Evolutionary conservation across 2,888 invertebrate genomes (phyloP).

Genomic region (Noctua janthe): DNA sequence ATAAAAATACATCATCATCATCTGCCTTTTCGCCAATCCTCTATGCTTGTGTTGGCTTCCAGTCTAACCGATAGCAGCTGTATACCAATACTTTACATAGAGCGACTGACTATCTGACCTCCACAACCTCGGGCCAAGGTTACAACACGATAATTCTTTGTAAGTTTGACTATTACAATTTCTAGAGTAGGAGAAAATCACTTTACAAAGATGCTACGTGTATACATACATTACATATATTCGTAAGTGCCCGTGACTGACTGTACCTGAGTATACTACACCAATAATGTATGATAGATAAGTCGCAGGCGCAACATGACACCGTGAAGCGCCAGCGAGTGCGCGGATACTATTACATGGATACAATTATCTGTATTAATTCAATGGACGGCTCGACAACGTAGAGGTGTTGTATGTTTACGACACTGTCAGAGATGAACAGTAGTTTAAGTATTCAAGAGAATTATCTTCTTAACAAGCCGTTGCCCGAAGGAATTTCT

Average conservation of each 20-base stretch:
- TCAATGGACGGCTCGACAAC: conserved; percentile 58
- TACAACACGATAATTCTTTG: background rate
- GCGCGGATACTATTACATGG: conserved; percentile 54
- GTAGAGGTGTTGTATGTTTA: conserved; percentile 51
- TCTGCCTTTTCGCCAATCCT: background rate
- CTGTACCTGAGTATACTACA: background rate
- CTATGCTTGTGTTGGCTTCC: background rate
- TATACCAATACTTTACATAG: background rate
- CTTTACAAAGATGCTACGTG: background rate
- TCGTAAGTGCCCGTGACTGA: background rate
- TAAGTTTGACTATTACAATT: background rate
- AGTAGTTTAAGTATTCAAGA: conserved; percentile 22
- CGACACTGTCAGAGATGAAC: conserved; percentile 18
- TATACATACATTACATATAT: background rate
- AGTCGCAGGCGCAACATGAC: conserved; percentile 45
- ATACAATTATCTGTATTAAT: conserved; percentile 63
- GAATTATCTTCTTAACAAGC: background rate
- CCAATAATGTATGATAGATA: conserved; percentile 5
- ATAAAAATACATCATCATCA: too few species aligned
- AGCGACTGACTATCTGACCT: background rate
- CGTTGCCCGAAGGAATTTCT: background rate
- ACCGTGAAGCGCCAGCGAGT: conserved; percentile 42
- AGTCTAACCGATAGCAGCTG: background rate
- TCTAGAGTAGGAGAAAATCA: background rate
- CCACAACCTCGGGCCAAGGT: background rate